A percentile compares a stretch with the other conserved stretches of the same genome.
Evolutionary conservation across 2,113 vertebrate species (phyloP).

Genomic region (Dendrocopos noguchii): DNA sequence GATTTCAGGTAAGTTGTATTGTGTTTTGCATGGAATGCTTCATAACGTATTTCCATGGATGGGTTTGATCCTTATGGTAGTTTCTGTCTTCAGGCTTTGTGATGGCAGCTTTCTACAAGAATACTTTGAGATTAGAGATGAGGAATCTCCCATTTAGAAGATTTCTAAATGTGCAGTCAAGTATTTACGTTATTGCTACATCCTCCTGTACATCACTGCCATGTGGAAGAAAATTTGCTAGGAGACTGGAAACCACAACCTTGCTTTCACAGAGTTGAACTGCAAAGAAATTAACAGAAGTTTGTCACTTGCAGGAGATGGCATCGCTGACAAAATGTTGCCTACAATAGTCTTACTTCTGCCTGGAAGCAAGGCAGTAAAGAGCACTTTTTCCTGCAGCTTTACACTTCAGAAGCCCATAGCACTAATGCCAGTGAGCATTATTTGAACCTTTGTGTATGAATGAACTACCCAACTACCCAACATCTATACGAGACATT

Average conservation of each 20-base stretch:
- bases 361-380: neutral
- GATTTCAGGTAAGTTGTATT: neutral
- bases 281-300: neutral
- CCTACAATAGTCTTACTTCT: neutral
- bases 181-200: neutral
- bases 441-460: neutral
- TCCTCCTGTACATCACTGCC: neutral
- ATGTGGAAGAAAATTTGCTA: neutral
- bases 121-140: neutral
- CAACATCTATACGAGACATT: neutral
- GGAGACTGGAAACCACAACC: accelerated
- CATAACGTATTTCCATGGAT: neutral
- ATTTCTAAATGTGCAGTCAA: neutral
- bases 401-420: neutral
- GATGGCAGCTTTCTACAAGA: neutral
- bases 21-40: neutral
- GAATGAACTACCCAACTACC: neutral
- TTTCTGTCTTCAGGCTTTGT: neutral
- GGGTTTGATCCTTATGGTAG: neutral
- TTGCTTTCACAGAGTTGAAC: neutral
- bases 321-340: neutral
- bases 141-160: neutral
- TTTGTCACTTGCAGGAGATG: neutral
- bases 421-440: neutral
- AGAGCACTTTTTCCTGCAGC: neutral